Percentiles rank a stretch among this genome's conserved stretches.
Conservation (phyloP, 2,797 vertebrate species). For the Pseudopleuronectes americanus region DNA sequence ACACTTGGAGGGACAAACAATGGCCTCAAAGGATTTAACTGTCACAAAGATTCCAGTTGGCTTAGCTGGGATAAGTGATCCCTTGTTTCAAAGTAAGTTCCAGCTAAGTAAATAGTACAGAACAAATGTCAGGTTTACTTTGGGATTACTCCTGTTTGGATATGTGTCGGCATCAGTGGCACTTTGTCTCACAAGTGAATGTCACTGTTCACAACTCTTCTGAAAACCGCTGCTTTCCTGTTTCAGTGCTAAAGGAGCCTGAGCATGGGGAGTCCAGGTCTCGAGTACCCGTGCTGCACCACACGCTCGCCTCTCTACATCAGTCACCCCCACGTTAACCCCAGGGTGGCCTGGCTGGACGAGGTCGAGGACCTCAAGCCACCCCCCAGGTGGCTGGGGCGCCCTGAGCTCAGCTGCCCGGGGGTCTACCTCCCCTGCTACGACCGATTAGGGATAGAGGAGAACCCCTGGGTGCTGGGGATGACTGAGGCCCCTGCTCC, state of each 20-base stretch:
- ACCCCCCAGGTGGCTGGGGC: constrained; percentile 53
- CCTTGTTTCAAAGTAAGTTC: constrained; percentile 42
- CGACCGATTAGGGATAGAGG: constrained; percentile 84
- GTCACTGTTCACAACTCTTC: not conserved
- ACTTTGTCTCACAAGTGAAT: constrained; percentile 19
- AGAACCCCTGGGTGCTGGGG: constrained; percentile 82
- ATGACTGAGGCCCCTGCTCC: constrained; percentile 60
- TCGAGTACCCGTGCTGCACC: constrained; percentile 69
- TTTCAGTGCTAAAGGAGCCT: constrained; percentile 22
- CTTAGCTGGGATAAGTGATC: constrained; percentile 27
- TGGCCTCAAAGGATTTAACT: not conserved
- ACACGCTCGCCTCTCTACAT: constrained; percentile 58
- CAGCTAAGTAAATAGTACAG: constrained; percentile 59
- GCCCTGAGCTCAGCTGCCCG: constrained; percentile 83
- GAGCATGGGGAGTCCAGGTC: constrained; percentile 88
- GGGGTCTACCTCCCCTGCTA: constrained; percentile 88
- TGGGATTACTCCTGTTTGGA: constrained; percentile 64
- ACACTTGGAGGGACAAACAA: constrained; percentile 12
- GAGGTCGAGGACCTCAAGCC: constrained; percentile 80
- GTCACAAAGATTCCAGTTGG: constrained; percentile 1
- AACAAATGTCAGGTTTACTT: constrained; percentile 66
- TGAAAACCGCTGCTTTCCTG: constrained; percentile 12
- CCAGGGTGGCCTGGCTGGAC: constrained; percentile 74
- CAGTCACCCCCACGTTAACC: constrained; percentile 73
- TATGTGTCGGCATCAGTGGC: constrained; percentile 45